Evolutionary conservation across 2,888 invertebrate species (phyloP).

Genomic region (Lepidocyrtinus sp.): DNA sequence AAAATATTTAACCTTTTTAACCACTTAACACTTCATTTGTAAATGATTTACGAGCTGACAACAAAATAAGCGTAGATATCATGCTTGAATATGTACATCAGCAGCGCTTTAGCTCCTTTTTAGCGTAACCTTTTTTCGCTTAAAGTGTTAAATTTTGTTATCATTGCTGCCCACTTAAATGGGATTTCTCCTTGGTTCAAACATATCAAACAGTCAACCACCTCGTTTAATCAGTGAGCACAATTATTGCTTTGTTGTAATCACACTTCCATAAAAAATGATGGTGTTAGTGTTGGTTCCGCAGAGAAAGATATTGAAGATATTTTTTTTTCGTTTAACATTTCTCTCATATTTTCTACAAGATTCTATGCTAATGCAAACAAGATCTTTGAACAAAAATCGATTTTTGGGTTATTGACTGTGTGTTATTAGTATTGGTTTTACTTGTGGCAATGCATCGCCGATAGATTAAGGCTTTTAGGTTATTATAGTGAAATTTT

Average conservation of each 20-base stretch:
- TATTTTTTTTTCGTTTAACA: slow-evolving; percentile 28
- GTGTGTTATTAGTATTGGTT: slow-evolving; percentile 22
- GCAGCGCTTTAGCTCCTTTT: too few species aligned
- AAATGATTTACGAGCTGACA: slow-evolving; percentile 55
- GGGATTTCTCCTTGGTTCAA: not conserved
- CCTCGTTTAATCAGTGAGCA: too few species aligned
- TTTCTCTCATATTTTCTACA: too few species aligned
- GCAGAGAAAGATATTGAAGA: slow-evolving; percentile 10
- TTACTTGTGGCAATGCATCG: too few species aligned
- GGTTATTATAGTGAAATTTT: too few species aligned
- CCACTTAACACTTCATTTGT: slow-evolving; percentile 55
- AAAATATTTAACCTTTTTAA: slow-evolving; percentile 52
- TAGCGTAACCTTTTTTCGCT: too few species aligned
- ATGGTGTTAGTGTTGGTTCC: not conserved
- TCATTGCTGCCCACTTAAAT: not conserved
- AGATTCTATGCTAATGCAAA: slow-evolving; percentile 27
- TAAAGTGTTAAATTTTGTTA: not conserved
- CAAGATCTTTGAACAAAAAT: slow-evolving; percentile 10
- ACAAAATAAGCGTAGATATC: slow-evolving; percentile 22
- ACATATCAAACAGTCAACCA: not conserved
- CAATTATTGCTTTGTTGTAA: too few species aligned
- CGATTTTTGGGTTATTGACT: slow-evolving; percentile 31
- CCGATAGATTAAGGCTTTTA: too few species aligned
- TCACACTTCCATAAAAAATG: too few species aligned
- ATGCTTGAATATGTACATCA: too few species aligned